Conservation (phyloP, 23 tunicate species). For the Clavelina lepadiformis region DNA sequence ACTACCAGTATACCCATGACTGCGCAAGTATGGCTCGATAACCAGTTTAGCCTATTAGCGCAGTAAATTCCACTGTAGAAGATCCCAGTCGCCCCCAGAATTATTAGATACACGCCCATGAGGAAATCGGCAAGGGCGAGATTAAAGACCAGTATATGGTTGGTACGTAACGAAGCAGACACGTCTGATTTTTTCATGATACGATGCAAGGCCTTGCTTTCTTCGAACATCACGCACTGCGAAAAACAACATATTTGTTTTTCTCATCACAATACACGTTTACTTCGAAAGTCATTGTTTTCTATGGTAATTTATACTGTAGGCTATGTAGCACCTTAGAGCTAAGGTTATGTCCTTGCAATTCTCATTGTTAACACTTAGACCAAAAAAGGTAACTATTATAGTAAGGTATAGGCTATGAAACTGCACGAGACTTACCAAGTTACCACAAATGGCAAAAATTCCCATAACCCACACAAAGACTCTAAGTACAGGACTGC, state of each 20-base stretch:
- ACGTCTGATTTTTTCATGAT: slow-evolving; percentile 11
- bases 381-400: not conserved
- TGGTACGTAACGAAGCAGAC: slow-evolving; percentile 22
- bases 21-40: slow-evolving; percentile 19
- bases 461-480: slow-evolving; percentile 82
- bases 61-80: slow-evolving; percentile 44
- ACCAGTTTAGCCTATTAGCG: slow-evolving; percentile 41
- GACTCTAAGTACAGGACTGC: slow-evolving; percentile 49
- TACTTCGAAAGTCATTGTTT: too few species aligned
- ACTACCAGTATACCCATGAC: slow-evolving; percentile 40
- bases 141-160: slow-evolving; percentile 47
- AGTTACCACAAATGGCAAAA: slow-evolving; percentile 67
- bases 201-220: slow-evolving; percentile 8
- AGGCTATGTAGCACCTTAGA: too few species aligned
- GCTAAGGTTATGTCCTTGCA: too few species aligned
- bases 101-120: slow-evolving; percentile 47
- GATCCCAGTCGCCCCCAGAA: slow-evolving; percentile 27
- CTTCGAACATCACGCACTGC: slow-evolving; percentile 35
- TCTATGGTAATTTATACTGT: too few species aligned
- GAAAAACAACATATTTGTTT: too few species aligned
- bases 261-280: too few species aligned
- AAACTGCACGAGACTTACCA: slow-evolving; percentile 54
- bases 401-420: not conserved
- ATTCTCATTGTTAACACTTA: not conserved
- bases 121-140: slow-evolving; percentile 38